Evolutionary conservation across 2,797 vertebrate species (phyloP).

Genomic region (Brachyrhaphis roseni): DNA sequence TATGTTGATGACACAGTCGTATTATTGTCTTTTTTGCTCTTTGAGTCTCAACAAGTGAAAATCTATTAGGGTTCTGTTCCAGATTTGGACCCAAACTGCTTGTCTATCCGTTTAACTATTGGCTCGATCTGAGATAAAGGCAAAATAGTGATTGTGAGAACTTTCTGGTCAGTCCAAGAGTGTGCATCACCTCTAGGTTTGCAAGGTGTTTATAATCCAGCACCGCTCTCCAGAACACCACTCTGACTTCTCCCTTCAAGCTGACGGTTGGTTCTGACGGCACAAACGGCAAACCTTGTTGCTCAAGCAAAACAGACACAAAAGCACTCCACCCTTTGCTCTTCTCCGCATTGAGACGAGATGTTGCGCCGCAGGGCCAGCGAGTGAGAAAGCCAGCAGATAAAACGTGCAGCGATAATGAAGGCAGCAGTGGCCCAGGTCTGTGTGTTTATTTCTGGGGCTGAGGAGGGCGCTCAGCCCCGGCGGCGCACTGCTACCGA

Average conservation of each 20-base stretch:
- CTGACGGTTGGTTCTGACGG: slow-evolving; percentile 77
- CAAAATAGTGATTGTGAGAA: slow-evolving; percentile 60
- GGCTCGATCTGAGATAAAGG: slow-evolving; percentile 65
- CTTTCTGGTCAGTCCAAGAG: slow-evolving; percentile 60
- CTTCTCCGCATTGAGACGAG: slow-evolving; percentile 72
- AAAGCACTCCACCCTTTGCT: slow-evolving; percentile 82
- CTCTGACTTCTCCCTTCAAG: slow-evolving; percentile 74
- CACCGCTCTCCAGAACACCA: slow-evolving; percentile 52
- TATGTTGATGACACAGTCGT: slow-evolving; percentile 61
- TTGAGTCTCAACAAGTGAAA: slow-evolving; percentile 65
- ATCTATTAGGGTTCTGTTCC: slow-evolving; percentile 52
- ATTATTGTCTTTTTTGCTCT: slow-evolving; percentile 54
- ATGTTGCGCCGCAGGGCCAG: slow-evolving; percentile 73
- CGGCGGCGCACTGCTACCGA: slow-evolving; percentile 79
- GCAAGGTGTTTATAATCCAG: slow-evolving; percentile 69
- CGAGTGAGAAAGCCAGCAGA: slow-evolving; percentile 77
- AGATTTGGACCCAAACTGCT: slow-evolving; percentile 47
- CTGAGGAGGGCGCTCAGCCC: slow-evolving; percentile 79
- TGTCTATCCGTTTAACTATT: slow-evolving; percentile 46
- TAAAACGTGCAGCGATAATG: slow-evolving; percentile 84
- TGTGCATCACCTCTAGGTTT: slow-evolving; percentile 76
- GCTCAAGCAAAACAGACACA: slow-evolving; percentile 78
- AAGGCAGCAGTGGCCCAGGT: slow-evolving; percentile 82
- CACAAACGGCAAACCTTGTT: slow-evolving; percentile 67
- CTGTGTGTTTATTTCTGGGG: slow-evolving; percentile 85